Evolutionary conservation across 37 sponge, comb jelly and placozoan species (phyloP).

Genomic region (Ianthella basta): DNA sequence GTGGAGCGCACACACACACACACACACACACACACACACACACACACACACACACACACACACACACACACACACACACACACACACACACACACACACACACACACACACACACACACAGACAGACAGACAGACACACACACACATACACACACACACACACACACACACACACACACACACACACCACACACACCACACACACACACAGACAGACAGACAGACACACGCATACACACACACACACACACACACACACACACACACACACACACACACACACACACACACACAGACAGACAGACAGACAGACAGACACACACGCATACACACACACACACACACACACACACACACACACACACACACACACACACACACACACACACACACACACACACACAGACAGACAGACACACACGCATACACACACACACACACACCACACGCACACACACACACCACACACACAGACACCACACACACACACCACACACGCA

Average conservation of each 20-base stretch:
- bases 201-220: constrained; percentile 11
- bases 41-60: neutral
- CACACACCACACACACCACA: neutral
- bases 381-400: constrained; percentile 40
- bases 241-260: constrained; percentile 31
- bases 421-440: too few relatives aligned
- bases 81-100: constrained; percentile 40
- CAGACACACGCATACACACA: constrained; percentile 37
- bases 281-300: constrained; percentile 43
- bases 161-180: constrained; percentile 39
- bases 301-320: constrained; percentile 41
- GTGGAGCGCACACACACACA: neutral
- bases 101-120: constrained; percentile 35
- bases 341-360: constrained; percentile 37
- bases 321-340: constrained; percentile 41
- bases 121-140: constrained; percentile 31
- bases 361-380: constrained; percentile 46
- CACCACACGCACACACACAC: too few relatives aligned
- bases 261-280: constrained; percentile 41
- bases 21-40: neutral
- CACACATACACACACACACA: constrained; percentile 38
- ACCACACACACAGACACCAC: too few relatives aligned
- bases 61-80: constrained; percentile 6
- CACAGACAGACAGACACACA: constrained; percentile 20
- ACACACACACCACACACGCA: too few relatives aligned